These are phyloP conservation scores for Polyommatus icarus DNA, from an alignment of 2,888 invertebrate genomes.

Conservation along the genomic window DNA sequence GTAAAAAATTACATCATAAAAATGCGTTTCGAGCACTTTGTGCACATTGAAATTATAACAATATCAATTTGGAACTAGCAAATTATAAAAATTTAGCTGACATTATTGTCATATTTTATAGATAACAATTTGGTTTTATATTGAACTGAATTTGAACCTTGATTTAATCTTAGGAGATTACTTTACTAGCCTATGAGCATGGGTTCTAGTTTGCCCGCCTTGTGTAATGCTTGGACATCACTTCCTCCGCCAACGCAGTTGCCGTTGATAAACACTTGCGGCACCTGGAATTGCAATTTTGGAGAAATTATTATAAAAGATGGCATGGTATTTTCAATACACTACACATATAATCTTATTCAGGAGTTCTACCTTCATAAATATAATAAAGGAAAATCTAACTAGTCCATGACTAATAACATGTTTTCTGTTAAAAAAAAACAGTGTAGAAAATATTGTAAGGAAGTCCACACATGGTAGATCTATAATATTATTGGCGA, in stretches of 20 bases:
- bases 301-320: not conserved
- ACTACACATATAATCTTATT: not conserved
- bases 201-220: slow-evolving; percentile 84
- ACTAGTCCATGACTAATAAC: too few species aligned
- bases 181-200: slow-evolving; percentile 70
- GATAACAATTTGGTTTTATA: not conserved
- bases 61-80: not conserved
- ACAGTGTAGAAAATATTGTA: too few species aligned
- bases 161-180: not conserved
- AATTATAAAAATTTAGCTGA: not conserved
- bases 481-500: too few species aligned
- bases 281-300: slow-evolving; percentile 84
- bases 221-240: slow-evolving; percentile 88
- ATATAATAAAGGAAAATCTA: too few species aligned
- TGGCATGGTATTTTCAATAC: too few species aligned
- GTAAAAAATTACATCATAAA: not conserved
- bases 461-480: too few species aligned
- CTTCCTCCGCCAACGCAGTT: slow-evolving; percentile 95
- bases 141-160: not conserved
- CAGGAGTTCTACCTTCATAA: not conserved
- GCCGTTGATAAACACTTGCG: slow-evolving; percentile 95
- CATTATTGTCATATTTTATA: slow-evolving; percentile 21
- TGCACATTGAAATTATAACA: not conserved
- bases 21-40: not conserved
- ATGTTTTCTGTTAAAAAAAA: too few species aligned